A percentile compares a stretch with the other conserved stretches of the same genome.
Evolutionary conservation across 2,888 invertebrate species (phyloP).

Genomic region (Nymphalis polychloros): DNA sequence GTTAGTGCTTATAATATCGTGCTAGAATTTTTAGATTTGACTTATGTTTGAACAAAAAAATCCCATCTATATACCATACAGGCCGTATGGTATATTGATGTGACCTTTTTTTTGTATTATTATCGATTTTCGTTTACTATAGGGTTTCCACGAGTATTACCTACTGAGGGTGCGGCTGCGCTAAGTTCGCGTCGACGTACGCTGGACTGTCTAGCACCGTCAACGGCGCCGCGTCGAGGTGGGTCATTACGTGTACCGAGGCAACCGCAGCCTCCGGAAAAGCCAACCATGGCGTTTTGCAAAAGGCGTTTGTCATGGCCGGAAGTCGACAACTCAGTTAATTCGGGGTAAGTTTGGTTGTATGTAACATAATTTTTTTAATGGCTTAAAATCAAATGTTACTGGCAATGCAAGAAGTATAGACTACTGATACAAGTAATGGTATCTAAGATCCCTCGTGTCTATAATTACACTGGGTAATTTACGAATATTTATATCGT

Average conservation of each 20-base stretch:
- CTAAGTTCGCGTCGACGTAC: conserved; percentile 81
- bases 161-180: conserved; percentile 85
- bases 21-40: too few species aligned
- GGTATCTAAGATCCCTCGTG: too few species aligned
- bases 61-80: too few species aligned
- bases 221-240: conserved; percentile 74
- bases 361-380: neutral
- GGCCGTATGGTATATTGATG: too few species aligned
- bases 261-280: conserved; percentile 82
- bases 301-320: conserved; percentile 91
- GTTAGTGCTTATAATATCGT: too few species aligned
- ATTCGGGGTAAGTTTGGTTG: conserved; percentile 86
- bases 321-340: conserved; percentile 91
- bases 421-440: too few species aligned
- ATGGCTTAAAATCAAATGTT: too few species aligned
- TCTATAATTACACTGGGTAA: too few species aligned
- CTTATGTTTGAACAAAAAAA: too few species aligned
- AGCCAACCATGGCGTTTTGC: conserved; percentile 88
- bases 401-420: too few species aligned
- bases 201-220: conserved; percentile 83
- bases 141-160: conserved; percentile 88
- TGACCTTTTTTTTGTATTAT: neutral
- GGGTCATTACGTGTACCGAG: conserved; percentile 83
- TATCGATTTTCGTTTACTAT: conserved; percentile 1
- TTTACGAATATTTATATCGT: too few species aligned